Base-by-base conservation (phyloP, 2,113 vertebrate genomes). In the Regulus satrapa region DNA sequence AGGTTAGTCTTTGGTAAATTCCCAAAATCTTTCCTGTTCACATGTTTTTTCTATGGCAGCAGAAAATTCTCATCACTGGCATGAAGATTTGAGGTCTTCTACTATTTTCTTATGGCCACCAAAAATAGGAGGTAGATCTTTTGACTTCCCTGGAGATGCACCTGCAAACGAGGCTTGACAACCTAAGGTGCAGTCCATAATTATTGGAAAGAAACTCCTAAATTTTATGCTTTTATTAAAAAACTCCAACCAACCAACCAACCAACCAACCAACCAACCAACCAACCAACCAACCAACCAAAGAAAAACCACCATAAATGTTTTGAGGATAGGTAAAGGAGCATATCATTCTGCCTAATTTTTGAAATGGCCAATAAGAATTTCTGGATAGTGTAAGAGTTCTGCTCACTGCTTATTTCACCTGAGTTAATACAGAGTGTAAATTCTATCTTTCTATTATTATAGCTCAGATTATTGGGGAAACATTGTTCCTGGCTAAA, bases 101-200 rank as follows among this genome's bases (percentile, higher is more conserved):
- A 24, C 4, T 51, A 21, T 68, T 54, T 75, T 75, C 31, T 68
- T 76, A 46, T 0, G 8, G 49, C 12, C 17, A 58, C 13, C 38
- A 62, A 79, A 78, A 67, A 6, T 4, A 55, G 3, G 26, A 68
- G 26, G 17, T 24, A 73, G 24, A 69, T 79, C 29, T 26, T 12
- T 8, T 67, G 66, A 31, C 24, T 76, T 68, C 38, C 0, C 1
- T 8, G 10, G 56, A 56, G 11, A 48, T 36, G 5, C 1, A 2
- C 11, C 32, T n/a, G 9, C 43, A 20, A 32, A 38, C 25, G 46
- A 78, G 8, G 5, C 12, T 68, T 51, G 9, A 46, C 34, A 85
- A 38, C 20, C 41, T 32, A 52, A 81, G 17, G 8, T 58, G 23
- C 6, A 20, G 29, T 19, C 32, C 6, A 8, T 45, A 76, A 66